A percentile compares a stretch with the other conserved stretches of the same genome.
Conservation (phyloP, 2,797 vertebrate species). For the Crocodylus rhombifer region DNA sequence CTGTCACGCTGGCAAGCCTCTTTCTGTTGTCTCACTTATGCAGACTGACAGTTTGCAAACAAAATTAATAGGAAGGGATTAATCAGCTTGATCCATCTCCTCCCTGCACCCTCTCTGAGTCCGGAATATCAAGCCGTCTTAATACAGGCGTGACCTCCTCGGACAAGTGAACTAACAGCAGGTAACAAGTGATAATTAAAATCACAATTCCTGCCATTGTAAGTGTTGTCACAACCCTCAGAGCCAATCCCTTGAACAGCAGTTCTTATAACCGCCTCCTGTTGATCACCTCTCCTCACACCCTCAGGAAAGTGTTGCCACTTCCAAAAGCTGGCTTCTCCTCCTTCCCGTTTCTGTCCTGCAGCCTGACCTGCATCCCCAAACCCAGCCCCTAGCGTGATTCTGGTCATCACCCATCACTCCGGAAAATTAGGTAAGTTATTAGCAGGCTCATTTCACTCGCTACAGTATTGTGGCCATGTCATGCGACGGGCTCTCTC, state of each 20-base stretch:
- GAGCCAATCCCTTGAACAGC: constrained; percentile 32
- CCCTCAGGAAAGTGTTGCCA: neutral
- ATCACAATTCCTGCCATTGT: constrained; percentile 10
- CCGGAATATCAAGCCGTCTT: neutral
- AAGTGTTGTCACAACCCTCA: neutral
- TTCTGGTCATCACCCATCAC: fast-evolving
- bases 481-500: fast-evolving
- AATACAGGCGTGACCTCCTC: neutral
- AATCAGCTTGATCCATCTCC: neutral
- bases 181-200: constrained; percentile 45
- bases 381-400: fast-evolving
- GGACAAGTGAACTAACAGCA: neutral
- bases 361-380: constrained; percentile 12
- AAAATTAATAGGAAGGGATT: neutral
- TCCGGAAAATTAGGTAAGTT: neutral
- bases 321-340: neutral
- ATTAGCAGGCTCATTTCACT: neutral
- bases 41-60: neutral
- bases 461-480: fast-evolving
- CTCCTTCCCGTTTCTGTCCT: neutral
- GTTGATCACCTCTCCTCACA: constrained; percentile 12
- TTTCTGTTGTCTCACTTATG: fast-evolving
- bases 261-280: neutral
- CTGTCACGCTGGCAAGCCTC: neutral
- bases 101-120: neutral